Base-by-base conservation (phyloP, 1,140 invertebrate species). In the Drosophila varians region DNA sequence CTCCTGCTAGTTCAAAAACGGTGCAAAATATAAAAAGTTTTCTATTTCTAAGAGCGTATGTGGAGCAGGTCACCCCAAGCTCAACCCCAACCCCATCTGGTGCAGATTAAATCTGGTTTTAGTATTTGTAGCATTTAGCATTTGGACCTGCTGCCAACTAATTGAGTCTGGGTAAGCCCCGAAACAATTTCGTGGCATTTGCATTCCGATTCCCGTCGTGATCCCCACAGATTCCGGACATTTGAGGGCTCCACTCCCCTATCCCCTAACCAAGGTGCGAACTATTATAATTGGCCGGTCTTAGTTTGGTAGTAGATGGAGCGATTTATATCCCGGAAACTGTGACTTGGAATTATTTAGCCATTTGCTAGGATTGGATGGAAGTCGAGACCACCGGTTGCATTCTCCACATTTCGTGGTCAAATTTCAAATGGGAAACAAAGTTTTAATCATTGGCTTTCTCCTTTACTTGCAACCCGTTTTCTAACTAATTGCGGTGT, bases 51-150 rank as follows among this genome's bases (percentile, higher is more conserved):
- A 14, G 9, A 49, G 31, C 45, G 38, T 36, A 65, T 52, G 60
- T 66, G 26, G 56, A 64, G 60, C 61, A 64, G 60, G 60, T 64
- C 60, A 47, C 21, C 38, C 25, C 38, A 25, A 23, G 51, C 14
- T 18, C 25, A 0, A 14, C 25, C 12, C 23, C 34, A 3, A n/a
- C n/a, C n/a, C 11, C 34, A 4, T 12, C 34, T 11, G 18, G 5
- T 7, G 14, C 6, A 16, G 61, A 66, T 68, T 68, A 66, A 66
- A 68, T 68, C 61, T 66, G 47, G 46, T 66, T 66, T 42, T 53
- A 45, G 64, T 21, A 68, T 66, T 66, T 66, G 47, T 53, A 68
- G 47, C 64, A 66, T 45, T 68, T 66, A 66, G 64, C 61, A 68
- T 66, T 68, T 45, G 21, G 64, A 66, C 60, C 43, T 52, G 64